These are phyloP conservation scores for Leistus spinibarbis DNA, from an alignment of 2,888 invertebrate genomes.

Conservation along the genomic window DNA sequence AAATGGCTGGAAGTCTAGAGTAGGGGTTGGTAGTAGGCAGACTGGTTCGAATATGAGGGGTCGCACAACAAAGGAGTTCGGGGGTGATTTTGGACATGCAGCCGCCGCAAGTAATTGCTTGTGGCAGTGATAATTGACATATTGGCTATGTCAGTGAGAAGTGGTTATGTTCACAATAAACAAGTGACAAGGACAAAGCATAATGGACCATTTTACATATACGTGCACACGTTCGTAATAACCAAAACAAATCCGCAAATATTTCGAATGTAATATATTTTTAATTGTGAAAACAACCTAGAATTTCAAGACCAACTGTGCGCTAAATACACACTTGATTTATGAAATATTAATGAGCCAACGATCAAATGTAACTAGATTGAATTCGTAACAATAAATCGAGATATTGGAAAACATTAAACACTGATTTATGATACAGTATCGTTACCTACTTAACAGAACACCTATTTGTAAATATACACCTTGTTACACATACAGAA, in stretches of 20 bases:
- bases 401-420: neutral
- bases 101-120: conserved; percentile 53
- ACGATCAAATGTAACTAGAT: neutral
- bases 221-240: neutral
- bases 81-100: conserved; percentile 24
- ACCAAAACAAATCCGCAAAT: neutral
- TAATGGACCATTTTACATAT: neutral
- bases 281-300: neutral
- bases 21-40: neutral
- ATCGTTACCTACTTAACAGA: neutral
- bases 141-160: conserved; percentile 54
- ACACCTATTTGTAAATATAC: neutral
- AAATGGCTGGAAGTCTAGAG: neutral
- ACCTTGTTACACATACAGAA: neutral
- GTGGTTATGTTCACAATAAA: conserved; percentile 39
- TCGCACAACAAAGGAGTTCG: neutral
- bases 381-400: neutral
- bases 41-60: neutral
- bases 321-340: neutral
- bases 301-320: neutral
- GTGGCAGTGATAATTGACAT: conserved; percentile 55
- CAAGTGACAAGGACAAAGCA: neutral
- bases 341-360: neutral
- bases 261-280: neutral
- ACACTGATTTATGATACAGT: neutral